phyloP scores from a whole-genome alignment of 2,888 invertebrate species.

The Drosophila subquinaria region DNA sequence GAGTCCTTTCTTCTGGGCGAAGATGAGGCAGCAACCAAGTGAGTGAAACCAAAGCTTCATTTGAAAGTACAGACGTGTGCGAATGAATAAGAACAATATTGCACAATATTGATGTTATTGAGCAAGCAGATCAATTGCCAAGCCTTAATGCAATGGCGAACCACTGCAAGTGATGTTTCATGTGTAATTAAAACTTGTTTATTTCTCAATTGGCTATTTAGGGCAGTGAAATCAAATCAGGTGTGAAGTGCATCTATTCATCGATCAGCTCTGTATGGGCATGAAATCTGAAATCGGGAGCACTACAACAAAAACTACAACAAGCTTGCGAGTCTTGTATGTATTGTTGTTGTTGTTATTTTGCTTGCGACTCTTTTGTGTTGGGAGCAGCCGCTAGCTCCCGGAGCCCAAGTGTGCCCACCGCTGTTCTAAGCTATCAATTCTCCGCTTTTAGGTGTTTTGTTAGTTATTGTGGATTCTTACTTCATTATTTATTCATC shows the following conservation, averaged over 20 bases:
- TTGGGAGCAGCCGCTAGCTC: too few relatives aligned
- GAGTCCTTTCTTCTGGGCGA: slow-evolving; percentile 51
- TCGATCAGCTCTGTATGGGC: too few relatives aligned
- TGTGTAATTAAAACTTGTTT: background rate
- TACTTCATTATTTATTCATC: background rate
- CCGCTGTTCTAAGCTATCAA: background rate
- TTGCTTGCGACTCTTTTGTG: too few relatives aligned
- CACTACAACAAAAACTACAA: too few relatives aligned
- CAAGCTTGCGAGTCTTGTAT: too few relatives aligned
- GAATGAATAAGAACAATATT: background rate
- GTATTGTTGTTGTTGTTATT: too few relatives aligned
- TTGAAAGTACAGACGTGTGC: background rate
- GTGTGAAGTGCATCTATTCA: background rate
- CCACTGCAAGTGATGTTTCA: background rate
- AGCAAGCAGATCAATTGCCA: too few relatives aligned
- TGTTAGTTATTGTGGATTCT: background rate
- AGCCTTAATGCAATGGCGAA: too few relatives aligned
- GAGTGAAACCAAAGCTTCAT: slow-evolving; percentile 23
- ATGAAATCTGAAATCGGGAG: too few relatives aligned
- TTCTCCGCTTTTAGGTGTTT: background rate
- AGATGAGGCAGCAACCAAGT: slow-evolving; percentile 7
- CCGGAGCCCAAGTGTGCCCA: too few relatives aligned
- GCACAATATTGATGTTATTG: background rate
- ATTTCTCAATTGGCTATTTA: background rate
- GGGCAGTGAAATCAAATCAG: slow-evolving; percentile 1